Evolutionary conservation across 2,888 invertebrate species (phyloP).

Genomic region (Tetranychus piercei): DNA sequence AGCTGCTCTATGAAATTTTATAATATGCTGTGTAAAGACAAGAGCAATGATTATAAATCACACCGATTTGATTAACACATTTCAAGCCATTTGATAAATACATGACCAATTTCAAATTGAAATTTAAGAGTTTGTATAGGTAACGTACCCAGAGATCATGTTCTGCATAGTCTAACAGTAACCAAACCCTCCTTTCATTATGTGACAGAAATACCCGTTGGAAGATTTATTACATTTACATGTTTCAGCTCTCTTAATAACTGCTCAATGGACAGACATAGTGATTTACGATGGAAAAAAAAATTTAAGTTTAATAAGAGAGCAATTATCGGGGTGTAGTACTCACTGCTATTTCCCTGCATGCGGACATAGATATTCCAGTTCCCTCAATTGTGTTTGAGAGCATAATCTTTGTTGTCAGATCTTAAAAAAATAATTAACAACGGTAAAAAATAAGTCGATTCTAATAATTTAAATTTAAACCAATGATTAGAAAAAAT

Average conservation of each 20-base stretch:
- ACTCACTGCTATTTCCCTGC: constrained; percentile 84
- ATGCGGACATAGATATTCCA: constrained; percentile 96
- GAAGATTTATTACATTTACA: constrained; percentile 83
- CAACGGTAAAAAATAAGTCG: neutral
- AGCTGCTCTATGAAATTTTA: constrained; percentile 92
- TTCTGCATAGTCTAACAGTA: constrained; percentile 94
- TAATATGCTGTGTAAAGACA: constrained; percentile 54
- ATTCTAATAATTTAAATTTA: neutral
- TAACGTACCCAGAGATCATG: constrained; percentile 76
- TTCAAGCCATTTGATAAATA: neutral
- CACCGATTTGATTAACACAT: constrained; percentile 4
- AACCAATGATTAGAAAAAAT: neutral
- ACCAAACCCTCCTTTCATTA: constrained; percentile 86
- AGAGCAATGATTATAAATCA: constrained; percentile 1
- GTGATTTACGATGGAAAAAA: neutral
- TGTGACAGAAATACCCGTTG: constrained; percentile 92
- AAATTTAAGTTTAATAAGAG: constrained; percentile 11
- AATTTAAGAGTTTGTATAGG: neutral
- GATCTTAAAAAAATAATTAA: constrained; percentile 32
- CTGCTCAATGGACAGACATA: constrained; percentile 36
- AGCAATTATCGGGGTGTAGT: constrained; percentile 11
- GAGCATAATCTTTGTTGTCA: constrained; percentile 77
- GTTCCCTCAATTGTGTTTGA: constrained; percentile 98
- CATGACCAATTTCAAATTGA: constrained; percentile 17
- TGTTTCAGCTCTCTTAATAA: constrained; percentile 85